Conservation (phyloP, 2,797 vertebrate species). For the Paratrypauchen microcephalus region DNA sequence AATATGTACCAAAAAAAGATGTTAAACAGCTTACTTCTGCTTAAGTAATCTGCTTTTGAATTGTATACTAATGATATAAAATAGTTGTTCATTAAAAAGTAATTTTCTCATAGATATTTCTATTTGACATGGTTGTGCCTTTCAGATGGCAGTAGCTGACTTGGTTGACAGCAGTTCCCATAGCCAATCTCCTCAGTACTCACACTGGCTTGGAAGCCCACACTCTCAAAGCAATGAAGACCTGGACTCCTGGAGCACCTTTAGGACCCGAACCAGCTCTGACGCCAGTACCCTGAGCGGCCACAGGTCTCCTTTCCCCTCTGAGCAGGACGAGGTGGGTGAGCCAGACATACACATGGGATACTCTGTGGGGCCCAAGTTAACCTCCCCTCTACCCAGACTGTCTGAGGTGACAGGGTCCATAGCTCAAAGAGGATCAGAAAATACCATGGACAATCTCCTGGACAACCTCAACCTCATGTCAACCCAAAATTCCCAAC, state of each 20-base stretch:
- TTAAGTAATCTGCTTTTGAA: neutral
- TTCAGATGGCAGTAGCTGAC: constrained; percentile 81
- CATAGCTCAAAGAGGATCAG: constrained; percentile 67
- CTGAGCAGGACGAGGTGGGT: constrained; percentile 89
- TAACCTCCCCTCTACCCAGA: constrained; percentile 89
- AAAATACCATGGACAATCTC: constrained; percentile 91
- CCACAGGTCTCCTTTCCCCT: constrained; percentile 90
- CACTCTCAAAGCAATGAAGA: constrained; percentile 95
- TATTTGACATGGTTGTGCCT: neutral
- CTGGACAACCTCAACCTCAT: constrained; percentile 95
- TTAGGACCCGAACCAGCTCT: constrained; percentile 92
- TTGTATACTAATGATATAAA: neutral
- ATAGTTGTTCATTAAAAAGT: neutral
- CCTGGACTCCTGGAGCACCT: constrained; percentile 93
- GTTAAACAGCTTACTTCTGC: too few species aligned
- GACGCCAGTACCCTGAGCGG: constrained; percentile 94
- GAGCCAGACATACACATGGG: constrained; percentile 89
- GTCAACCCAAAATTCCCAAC: constrained; percentile 82
- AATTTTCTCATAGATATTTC: neutral
- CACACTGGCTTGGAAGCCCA: constrained; percentile 96
- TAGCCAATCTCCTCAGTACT: constrained; percentile 90
- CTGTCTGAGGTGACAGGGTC: constrained; percentile 90
- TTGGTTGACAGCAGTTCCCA: constrained; percentile 83
- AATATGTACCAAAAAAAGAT: too few species aligned
- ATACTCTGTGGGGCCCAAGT: constrained; percentile 85